Conservation (phyloP, 1,140 invertebrate species). For the Papilio glaucus region DNA sequence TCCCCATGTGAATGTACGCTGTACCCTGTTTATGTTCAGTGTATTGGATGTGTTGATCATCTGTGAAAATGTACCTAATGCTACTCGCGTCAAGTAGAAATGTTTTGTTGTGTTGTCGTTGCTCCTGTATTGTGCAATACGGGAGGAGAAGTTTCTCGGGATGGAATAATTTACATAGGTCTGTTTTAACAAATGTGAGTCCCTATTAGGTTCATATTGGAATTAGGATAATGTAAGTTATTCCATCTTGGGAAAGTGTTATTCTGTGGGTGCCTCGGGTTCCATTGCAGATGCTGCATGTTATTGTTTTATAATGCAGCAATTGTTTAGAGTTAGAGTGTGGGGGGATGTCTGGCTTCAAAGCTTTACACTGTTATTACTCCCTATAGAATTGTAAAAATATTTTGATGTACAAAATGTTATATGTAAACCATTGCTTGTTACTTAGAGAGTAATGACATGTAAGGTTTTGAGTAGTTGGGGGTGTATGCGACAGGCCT, state of each 20-base stretch:
- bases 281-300: slow-evolving; percentile 58
- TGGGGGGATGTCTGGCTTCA: slow-evolving; percentile 41
- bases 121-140: slow-evolving; percentile 60
- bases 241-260: slow-evolving; percentile 46
- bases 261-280: slow-evolving; percentile 49
- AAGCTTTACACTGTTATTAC: slow-evolving; percentile 27
- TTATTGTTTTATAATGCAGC: slow-evolving; percentile 77
- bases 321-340: slow-evolving; percentile 64
- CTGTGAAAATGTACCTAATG: slow-evolving; percentile 66
- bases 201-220: slow-evolving; percentile 51
- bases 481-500: slow-evolving; percentile 45
- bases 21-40: slow-evolving; percentile 64
- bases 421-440: slow-evolving; percentile 1
- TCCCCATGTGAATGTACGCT: slow-evolving; percentile 65
- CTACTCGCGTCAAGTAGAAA: slow-evolving; percentile 76
- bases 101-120: slow-evolving; percentile 74
- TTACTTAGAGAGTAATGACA: slow-evolving; percentile 21
- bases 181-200: slow-evolving; percentile 44
- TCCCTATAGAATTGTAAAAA: slow-evolving; percentile 14
- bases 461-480: not conserved
- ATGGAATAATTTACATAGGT: slow-evolving; percentile 41
- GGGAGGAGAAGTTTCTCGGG: slow-evolving; percentile 48
- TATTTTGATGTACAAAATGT: slow-evolving; percentile 14
- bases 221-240: slow-evolving; percentile 42
- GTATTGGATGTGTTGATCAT: slow-evolving; percentile 65